Evolutionary conservation across 2,797 vertebrate species (phyloP).

Genomic region (Tokudaia muenninki): DNA sequence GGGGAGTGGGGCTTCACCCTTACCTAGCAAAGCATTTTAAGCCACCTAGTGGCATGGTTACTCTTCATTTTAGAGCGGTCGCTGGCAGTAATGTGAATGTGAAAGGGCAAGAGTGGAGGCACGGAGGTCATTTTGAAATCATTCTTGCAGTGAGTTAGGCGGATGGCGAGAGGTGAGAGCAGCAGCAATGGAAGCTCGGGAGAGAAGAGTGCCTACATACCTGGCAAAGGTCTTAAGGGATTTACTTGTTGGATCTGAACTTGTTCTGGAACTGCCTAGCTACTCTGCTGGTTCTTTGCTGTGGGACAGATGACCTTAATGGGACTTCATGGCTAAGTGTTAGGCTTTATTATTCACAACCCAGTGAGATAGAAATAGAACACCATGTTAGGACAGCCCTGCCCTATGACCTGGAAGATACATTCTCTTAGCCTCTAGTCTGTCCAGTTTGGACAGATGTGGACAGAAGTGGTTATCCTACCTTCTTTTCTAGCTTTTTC

Average conservation of each 20-base stretch:
- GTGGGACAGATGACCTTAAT: neutral
- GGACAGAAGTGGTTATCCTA: neutral
- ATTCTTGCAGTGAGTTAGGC: neutral
- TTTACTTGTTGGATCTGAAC: neutral
- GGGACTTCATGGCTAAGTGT: neutral
- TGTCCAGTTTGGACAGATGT: neutral
- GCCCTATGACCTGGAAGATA: neutral
- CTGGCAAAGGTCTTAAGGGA: neutral
- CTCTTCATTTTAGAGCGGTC: neutral
- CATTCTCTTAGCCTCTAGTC: neutral
- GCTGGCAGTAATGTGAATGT: neutral
- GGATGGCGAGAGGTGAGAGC: neutral
- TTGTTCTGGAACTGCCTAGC: neutral
- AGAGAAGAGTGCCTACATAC: neutral
- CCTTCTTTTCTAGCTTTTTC: neutral
- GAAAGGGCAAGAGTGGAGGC: neutral
- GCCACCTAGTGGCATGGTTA: neutral
- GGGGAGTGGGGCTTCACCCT: neutral
- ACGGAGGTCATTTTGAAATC: neutral
- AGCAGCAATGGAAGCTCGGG: neutral
- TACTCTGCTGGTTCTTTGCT: neutral
- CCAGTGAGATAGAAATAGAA: neutral
- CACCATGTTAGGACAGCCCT: neutral
- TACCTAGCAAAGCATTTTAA: neutral
- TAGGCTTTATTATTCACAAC: constrained; percentile 12